Evolutionary conservation across 2,113 vertebrate species (phyloP).

Genomic region (Megaceryle maxima): DNA sequence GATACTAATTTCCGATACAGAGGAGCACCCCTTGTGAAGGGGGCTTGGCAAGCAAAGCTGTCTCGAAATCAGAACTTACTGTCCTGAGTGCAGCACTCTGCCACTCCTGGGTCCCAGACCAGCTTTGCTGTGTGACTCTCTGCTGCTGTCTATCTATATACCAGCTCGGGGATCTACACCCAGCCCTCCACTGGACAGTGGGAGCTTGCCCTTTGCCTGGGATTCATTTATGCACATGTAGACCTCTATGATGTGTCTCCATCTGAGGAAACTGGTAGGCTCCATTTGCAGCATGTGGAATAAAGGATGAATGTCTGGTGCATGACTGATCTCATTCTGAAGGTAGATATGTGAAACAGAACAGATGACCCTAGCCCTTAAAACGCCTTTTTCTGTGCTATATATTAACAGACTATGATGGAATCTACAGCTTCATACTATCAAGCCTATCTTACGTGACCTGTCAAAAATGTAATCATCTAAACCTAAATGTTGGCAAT

Average conservation of each 20-base stretch:
- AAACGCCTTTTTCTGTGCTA: neutral
- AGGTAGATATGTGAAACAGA: neutral
- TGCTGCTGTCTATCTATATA: fast-evolving
- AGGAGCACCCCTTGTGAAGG: neutral
- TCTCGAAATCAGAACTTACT: neutral
- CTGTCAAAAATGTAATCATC: neutral
- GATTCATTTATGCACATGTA: neutral
- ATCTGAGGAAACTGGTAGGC: neutral
- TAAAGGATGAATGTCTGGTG: neutral
- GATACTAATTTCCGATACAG: neutral
- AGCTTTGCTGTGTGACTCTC: neutral
- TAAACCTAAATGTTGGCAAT: neutral
- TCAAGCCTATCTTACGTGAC: neutral
- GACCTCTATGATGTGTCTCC: neutral
- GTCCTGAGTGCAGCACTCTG: neutral
- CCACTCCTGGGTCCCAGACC: neutral
- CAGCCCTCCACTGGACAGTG: neutral
- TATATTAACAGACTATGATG: neutral
- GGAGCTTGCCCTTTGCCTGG: neutral
- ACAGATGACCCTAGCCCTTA: neutral
- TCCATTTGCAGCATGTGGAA: neutral
- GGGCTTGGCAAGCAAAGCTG: neutral
- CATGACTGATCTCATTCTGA: neutral
- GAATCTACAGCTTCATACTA: neutral
- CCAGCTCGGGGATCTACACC: neutral